Evolutionary conservation across 2,888 invertebrate genomes (phyloP).

Genomic region (Belgica antarctica): DNA sequence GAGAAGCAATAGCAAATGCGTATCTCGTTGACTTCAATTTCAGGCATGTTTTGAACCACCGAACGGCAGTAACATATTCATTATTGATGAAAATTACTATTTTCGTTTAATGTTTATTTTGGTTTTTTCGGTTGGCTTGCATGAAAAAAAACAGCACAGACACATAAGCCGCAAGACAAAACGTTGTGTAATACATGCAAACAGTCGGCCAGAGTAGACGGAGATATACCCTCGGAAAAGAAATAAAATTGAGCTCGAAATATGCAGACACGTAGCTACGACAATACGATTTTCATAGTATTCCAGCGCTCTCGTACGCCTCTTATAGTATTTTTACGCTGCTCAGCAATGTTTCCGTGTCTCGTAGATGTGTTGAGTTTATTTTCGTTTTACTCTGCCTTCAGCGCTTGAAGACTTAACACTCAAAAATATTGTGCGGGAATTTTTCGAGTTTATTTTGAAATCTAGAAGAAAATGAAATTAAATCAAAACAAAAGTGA

Average conservation of each 20-base stretch:
- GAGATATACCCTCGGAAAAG: neutral
- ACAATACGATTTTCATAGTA: neutral
- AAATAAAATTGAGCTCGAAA: slow-evolving; percentile 10
- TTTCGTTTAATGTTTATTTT: neutral
- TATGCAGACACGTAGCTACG: slow-evolving; percentile 24
- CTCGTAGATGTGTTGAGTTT: slow-evolving; percentile 18
- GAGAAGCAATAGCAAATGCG: no score
- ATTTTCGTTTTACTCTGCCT: slow-evolving; percentile 38
- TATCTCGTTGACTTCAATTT: no score
- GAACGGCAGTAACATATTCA: no score
- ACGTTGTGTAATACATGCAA: no score
- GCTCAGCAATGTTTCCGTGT: neutral
- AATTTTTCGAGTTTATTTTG: slow-evolving; percentile 21
- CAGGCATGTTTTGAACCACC: no score
- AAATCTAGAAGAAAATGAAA: slow-evolving; percentile 1
- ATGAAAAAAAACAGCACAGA: neutral
- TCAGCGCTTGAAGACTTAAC: slow-evolving; percentile 39
- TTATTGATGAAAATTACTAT: neutral
- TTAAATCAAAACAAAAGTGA: slow-evolving; percentile 7
- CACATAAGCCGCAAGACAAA: neutral
- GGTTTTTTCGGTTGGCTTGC: neutral
- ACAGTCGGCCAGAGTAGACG: no score
- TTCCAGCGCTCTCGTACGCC: neutral
- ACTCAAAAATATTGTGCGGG: neutral
- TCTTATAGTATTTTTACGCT: slow-evolving; percentile 27